phyloP scores from a whole-genome alignment of 2,797 vertebrate genomes.

The Pelobates cultripes region DNA sequence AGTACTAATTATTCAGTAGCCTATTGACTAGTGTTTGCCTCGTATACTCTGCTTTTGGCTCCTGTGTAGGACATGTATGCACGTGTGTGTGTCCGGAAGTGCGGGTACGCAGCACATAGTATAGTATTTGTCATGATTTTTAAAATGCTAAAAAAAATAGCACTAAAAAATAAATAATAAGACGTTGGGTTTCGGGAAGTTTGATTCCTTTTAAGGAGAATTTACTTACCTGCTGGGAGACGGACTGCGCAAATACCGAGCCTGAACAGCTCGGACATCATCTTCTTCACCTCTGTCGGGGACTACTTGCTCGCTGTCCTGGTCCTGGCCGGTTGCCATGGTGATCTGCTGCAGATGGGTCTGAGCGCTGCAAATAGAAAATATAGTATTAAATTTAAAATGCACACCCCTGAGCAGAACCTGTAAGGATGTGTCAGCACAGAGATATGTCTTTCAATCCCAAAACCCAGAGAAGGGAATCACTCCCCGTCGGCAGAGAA shows the following conservation, averaged over 20 bases:
- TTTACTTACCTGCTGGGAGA: conserved; percentile 83
- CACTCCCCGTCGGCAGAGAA: too few species aligned
- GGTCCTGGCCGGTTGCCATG: conserved; percentile 69
- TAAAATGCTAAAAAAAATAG: too few species aligned
- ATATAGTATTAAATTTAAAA: neutral
- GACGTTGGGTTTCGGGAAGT: too few species aligned
- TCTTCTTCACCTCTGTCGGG: conserved; percentile 67
- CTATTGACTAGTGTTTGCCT: too few species aligned
- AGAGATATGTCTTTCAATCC: neutral
- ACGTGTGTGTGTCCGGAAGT: too few species aligned
- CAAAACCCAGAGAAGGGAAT: neutral
- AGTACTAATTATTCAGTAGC: too few species aligned
- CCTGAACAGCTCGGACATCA: conserved; percentile 77
- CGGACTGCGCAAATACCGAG: conserved; percentile 88
- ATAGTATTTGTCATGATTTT: too few species aligned
- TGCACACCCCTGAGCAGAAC: neutral
- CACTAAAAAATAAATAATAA: too few species aligned
- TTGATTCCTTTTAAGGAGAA: too few species aligned
- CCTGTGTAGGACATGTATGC: too few species aligned
- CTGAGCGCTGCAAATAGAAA: neutral
- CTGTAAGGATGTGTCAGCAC: neutral
- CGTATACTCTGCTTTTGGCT: too few species aligned
- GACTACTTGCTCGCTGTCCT: conserved; percentile 68
- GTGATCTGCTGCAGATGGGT: conserved; percentile 16
- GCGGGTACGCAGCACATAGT: too few species aligned